Percentiles rank a stretch among this genome's conserved stretches.
These are phyloP conservation scores for Callaeas wilsoni DNA, from an alignment of 2,113 vertebrate genomes.

Conservation along the genomic window DNA sequence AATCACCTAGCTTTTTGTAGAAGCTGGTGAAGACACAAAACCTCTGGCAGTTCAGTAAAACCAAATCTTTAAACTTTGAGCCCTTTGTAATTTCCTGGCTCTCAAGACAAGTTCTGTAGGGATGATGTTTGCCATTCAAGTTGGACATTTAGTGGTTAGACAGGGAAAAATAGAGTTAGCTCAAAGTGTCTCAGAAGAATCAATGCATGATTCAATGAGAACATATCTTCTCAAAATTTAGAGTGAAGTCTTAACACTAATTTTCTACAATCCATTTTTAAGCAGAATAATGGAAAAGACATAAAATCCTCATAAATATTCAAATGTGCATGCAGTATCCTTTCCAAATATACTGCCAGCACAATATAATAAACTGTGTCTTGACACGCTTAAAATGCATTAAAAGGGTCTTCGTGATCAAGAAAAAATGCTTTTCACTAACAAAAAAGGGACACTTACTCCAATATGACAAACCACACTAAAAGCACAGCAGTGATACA, in stretches of 20 bases:
- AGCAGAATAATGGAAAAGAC: neutral
- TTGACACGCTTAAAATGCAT: neutral
- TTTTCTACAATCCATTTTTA: neutral
- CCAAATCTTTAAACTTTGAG: neutral
- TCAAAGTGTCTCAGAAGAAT: neutral
- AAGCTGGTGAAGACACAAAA: neutral
- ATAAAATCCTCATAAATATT: constrained; percentile 2
- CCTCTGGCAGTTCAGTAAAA: neutral
- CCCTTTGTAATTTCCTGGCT: neutral
- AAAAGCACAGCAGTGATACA: neutral
- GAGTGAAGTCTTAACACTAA: neutral
- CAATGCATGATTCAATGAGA: neutral
- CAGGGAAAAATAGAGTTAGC: neutral
- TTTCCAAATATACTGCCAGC: neutral
- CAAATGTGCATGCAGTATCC: neutral
- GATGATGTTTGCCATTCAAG: neutral
- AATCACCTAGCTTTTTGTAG: neutral
- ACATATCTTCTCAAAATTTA: neutral
- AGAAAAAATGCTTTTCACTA: neutral
- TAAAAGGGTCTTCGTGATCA: neutral
- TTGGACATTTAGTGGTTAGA: neutral
- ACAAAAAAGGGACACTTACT: neutral
- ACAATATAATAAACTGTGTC: neutral
- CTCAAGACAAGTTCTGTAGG: neutral
- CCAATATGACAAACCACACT: neutral